A percentile compares a stretch with the other conserved stretches of the same genome.
Evolutionary conservation across 2,888 invertebrate genomes (phyloP).

Genomic region (Busseola fusca): DNA sequence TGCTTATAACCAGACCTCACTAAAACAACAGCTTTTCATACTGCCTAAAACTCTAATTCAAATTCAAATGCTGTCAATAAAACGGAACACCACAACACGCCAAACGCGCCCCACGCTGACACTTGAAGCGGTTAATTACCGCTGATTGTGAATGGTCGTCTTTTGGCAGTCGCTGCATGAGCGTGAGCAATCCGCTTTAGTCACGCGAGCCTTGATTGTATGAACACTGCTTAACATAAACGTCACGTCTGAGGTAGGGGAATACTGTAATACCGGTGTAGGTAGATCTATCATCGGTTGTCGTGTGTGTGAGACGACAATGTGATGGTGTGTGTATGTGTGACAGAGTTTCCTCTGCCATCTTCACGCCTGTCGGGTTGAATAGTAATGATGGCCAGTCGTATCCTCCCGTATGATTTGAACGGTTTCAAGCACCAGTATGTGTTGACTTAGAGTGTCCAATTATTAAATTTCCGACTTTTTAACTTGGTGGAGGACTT

Average conservation of each 20-base stretch:
- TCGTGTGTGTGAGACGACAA: neutral
- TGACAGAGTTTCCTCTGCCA: neutral
- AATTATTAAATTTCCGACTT: too few relatives aligned
- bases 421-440: conserved; percentile 6
- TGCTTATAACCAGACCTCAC: neutral
- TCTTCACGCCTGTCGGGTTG: conserved; percentile 33
- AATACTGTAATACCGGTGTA: conserved; percentile 10
- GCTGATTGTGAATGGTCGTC: conserved; percentile 64
- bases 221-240: conserved; percentile 43
- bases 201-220: conserved; percentile 54
- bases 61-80: conserved; percentile 30
- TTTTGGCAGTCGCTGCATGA: conserved; percentile 59
- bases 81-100: conserved; percentile 36
- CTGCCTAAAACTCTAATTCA: conserved; percentile 5
- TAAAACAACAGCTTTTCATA: neutral
- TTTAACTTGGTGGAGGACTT: too few relatives aligned
- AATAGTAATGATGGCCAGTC: conserved; percentile 37
- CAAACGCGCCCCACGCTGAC: conserved; percentile 29
- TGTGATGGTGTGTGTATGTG: neutral
- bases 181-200: conserved; percentile 38
- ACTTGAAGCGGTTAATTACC: conserved; percentile 58
- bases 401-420: conserved; percentile 22
- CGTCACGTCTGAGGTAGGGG: conserved; percentile 36
- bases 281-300: conserved; percentile 20
- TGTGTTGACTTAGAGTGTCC: neutral